phyloP scores from a whole-genome alignment of 2,888 invertebrate species.

The Ennomos fuscantarius region DNA sequence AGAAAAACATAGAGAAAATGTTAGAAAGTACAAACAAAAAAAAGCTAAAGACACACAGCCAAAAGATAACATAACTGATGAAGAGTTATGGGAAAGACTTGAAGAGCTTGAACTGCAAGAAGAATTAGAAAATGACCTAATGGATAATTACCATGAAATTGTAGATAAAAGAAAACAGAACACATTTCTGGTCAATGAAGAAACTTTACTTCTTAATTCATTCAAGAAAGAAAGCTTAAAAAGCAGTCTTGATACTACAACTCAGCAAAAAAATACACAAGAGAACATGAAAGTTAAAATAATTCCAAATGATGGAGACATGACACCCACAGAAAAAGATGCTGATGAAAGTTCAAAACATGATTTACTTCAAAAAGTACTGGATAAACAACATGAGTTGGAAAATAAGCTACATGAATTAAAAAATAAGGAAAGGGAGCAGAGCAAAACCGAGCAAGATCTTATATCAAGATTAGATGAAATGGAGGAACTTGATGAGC shows the following conservation, averaged over 20 bases:
- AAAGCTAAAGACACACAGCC: conserved; percentile 53
- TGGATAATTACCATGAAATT: conserved; percentile 39
- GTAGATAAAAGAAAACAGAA: conserved; percentile 38
- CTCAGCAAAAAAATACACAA: neutral
- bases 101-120: conserved; percentile 88
- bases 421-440: conserved; percentile 55
- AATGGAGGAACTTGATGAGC: conserved; percentile 79
- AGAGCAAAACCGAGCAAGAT: conserved; percentile 67
- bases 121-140: conserved; percentile 80
- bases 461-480: conserved; percentile 80
- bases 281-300: conserved; percentile 1
- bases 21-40: conserved; percentile 74
- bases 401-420: conserved; percentile 62
- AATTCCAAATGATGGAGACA: conserved; percentile 11
- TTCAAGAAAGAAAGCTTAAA: conserved; percentile 23
- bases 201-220: conserved; percentile 26
- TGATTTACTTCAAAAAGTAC: conserved; percentile 63
- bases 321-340: conserved; percentile 21
- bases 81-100: conserved; percentile 75
- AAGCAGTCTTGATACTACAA: neutral
- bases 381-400: conserved; percentile 68
- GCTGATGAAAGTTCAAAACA: conserved; percentile 45
- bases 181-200: conserved; percentile 43
- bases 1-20: conserved; percentile 77
- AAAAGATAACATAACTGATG: conserved; percentile 56